Evolutionary conservation across 2,113 vertebrate species (phyloP).

Genomic region (Thalassarche chlororhynchos): DNA sequence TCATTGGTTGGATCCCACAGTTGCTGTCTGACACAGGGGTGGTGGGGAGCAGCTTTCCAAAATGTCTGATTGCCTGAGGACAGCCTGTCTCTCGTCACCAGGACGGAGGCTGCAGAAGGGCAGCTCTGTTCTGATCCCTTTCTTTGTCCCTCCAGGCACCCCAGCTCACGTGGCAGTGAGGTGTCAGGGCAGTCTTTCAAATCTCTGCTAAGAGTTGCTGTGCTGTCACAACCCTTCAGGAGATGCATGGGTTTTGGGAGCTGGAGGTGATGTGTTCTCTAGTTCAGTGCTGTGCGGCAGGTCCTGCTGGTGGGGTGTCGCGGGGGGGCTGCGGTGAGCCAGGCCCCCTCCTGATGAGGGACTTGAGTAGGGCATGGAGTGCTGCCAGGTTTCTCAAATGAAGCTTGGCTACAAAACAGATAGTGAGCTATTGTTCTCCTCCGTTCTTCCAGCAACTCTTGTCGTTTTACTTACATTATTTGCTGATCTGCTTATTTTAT

Average conservation of each 20-base stretch:
- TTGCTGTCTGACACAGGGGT: accelerated
- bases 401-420: not conserved
- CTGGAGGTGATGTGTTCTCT: not conserved
- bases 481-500: not conserved
- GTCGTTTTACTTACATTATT: not conserved
- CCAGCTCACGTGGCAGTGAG: not conserved
- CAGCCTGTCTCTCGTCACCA: accelerated
- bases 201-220: not conserved
- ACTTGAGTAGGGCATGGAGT: not conserved
- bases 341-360: accelerated
- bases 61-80: accelerated
- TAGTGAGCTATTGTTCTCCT: not conserved
- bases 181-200: not conserved
- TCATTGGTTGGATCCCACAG: accelerated
- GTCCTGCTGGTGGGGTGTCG: not conserved
- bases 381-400: not conserved
- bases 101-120: not conserved
- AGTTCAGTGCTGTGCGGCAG: not conserved
- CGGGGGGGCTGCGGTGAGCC: accelerated
- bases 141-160: not conserved
- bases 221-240: not conserved
- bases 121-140: not conserved
- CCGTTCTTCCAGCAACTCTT: not conserved
- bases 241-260: accelerated
- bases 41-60: not conserved